These are phyloP conservation scores for Charanyca ferruginea DNA, from an alignment of 2,888 invertebrate species.

Conservation along the genomic window DNA sequence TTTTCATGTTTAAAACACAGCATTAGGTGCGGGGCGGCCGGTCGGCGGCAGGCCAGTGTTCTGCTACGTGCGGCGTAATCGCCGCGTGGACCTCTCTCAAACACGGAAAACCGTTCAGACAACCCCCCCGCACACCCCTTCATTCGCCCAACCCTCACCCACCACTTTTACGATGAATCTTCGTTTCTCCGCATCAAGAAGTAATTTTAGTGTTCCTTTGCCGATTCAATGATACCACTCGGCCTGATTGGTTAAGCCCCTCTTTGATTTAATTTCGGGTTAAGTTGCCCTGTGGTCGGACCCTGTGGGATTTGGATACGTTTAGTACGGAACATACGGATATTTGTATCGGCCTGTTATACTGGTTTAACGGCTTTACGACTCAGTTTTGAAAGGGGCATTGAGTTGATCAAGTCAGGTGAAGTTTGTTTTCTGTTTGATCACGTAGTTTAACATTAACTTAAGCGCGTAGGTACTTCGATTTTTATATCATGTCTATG, in stretches of 20 bases:
- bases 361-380: conserved; percentile 72
- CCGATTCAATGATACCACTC: conserved; percentile 91
- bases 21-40: conserved; percentile 81
- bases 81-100: conserved; percentile 86
- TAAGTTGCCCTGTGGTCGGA: conserved; percentile 87
- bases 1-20: conserved; percentile 90
- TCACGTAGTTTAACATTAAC: conserved; percentile 21
- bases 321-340: conserved; percentile 68
- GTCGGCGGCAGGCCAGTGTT: conserved; percentile 75
- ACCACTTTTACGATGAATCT: conserved; percentile 91
- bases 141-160: conserved; percentile 74
- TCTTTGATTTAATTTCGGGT: conserved; percentile 91
- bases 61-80: conserved; percentile 88
- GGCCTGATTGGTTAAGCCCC: conserved; percentile 90
- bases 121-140: conserved; percentile 72
- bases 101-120: conserved; percentile 91
- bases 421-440: conserved; percentile 30
- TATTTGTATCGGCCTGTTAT: conserved; percentile 77
- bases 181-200: conserved; percentile 91
- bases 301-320: conserved; percentile 84
- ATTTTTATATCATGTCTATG: not conserved
- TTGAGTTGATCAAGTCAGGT: conserved; percentile 57
- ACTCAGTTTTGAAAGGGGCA: conserved; percentile 50
- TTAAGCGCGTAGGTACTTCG: not conserved
- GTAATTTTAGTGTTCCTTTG: conserved; percentile 91